Evolutionary conservation across 2,113 vertebrate species (phyloP).

Genomic region (Hucho hucho): DNA sequence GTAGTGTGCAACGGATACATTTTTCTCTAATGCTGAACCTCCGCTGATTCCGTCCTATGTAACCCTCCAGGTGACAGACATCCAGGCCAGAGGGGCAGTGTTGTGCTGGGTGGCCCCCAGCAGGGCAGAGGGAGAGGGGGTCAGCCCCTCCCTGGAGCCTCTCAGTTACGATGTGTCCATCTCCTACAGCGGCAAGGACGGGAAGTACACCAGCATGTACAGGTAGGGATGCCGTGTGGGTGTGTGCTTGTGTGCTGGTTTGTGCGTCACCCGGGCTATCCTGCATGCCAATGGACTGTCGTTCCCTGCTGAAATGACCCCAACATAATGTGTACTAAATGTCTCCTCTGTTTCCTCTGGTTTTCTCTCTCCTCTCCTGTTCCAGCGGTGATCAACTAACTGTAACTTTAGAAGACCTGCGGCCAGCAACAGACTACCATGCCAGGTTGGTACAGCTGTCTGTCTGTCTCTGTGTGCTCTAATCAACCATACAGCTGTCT

Average conservation of each 20-base stretch:
- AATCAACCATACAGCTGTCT: no score
- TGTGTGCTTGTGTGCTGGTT: background rate
- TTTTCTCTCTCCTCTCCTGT: constrained; percentile 10
- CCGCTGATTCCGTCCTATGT: background rate
- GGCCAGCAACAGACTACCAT: constrained; percentile 94
- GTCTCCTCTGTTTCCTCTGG: no score
- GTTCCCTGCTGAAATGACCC: no score
- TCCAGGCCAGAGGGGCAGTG: constrained; percentile 80
- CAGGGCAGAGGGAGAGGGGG: constrained; percentile 66
- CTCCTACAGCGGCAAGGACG: constrained; percentile 87
- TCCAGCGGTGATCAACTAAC: constrained; percentile 86
- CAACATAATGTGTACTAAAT: no score
- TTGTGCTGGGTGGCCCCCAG: constrained; percentile 84
- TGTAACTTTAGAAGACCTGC: constrained; percentile 88
- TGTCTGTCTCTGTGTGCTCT: no score
- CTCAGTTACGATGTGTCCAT: constrained; percentile 84
- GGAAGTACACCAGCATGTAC: constrained; percentile 84
- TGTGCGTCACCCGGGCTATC: no score
- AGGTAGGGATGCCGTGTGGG: constrained; percentile 66
- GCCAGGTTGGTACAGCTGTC: constrained; percentile 80
- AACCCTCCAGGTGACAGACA: constrained; percentile 80
- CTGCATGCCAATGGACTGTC: no score
- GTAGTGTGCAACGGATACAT: no score
- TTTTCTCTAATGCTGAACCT: constrained; percentile 2
- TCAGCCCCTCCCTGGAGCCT: constrained; percentile 62